These are phyloP conservation scores for Arnoldichthys spilopterus DNA, from an alignment of 2,797 vertebrate species.

Conservation along the genomic window DNA sequence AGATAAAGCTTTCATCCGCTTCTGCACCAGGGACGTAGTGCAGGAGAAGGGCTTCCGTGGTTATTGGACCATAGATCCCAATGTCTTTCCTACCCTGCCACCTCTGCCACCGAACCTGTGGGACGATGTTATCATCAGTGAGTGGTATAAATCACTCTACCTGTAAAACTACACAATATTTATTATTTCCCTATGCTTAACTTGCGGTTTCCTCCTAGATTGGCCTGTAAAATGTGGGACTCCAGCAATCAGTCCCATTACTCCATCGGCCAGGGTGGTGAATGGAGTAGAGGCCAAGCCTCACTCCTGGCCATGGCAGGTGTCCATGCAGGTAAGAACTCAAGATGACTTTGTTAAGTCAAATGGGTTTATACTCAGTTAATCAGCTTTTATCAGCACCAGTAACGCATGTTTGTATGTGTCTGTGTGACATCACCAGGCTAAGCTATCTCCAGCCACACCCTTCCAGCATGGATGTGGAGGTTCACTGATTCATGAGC, in stretches of 20 bases:
- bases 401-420: conserved; percentile 12
- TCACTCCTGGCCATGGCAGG: conserved; percentile 79
- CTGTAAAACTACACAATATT: neutral
- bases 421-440: conserved; percentile 61
- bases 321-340: conserved; percentile 76
- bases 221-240: conserved; percentile 74
- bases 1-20: conserved; percentile 70
- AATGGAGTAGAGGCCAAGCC: conserved; percentile 71
- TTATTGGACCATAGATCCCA: conserved; percentile 75
- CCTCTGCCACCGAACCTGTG: conserved; percentile 69
- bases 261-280: conserved; percentile 63
- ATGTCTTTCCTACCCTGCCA: conserved; percentile 67
- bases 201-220: conserved; percentile 54
- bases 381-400: neutral
- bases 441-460: conserved; percentile 33
- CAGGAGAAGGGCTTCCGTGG: conserved; percentile 77
- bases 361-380: neutral
- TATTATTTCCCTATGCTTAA: too few relatives aligned
- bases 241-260: conserved; percentile 66
- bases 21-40: conserved; percentile 68
- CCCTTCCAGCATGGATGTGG: conserved; percentile 75
- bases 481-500: conserved; percentile 77
- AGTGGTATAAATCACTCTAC: conserved; percentile 29
- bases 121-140: conserved; percentile 72
- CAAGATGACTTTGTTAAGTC: neutral